Base-by-base conservation (phyloP, 2,797 vertebrate species). In the Cossypha heuglini region DNA sequence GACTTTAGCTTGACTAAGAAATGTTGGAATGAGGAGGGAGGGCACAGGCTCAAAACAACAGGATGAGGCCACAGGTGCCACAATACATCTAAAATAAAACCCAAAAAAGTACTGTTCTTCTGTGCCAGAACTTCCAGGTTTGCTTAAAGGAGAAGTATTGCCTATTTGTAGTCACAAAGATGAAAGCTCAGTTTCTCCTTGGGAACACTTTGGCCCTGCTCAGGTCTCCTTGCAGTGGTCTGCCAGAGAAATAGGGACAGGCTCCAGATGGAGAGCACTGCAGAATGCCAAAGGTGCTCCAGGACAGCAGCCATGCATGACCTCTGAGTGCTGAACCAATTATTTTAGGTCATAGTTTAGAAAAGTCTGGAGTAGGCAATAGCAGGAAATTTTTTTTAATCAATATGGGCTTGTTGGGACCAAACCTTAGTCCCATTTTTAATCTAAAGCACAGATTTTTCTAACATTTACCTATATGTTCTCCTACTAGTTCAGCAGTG, bases 211-310 rank as follows among this genome's bases (percentile, higher is more conserved):
- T 5, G 29, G 7, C 7, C 74, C 17, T n/a, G 20, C 33, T 51
- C 7, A 4, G 16, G 12, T 46, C 5, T 78, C 21, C 19, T 71
- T 55, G 37, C 26, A 80, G n/a, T 45, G 19, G 4, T 57, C 58
- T 57, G 22, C 13, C 48, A 48, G 18, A 33, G 15, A 54, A 78
- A 45, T 7, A 21, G 13, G 9, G 18, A 42, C 16, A 64, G 31
- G 52, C 19, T 42, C 8, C 0, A 0, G 37, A 7, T 4, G 2
- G 20, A 71, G 33, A 10, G 20, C 31, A 9, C 28, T 38, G 52
- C 19, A 73, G n/a, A 1, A 1, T n/a, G 21, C 20, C 78, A 42
- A 2, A 37, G 25, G 10, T 46, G 8, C 10, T 48, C 35, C 63
- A 90, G 35, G 15, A 22, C 15, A 76, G 40, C n/a, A 59, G 43